phyloP scores from a whole-genome alignment of 2,888 invertebrate species.

The Colostygia pectinataria region DNA sequence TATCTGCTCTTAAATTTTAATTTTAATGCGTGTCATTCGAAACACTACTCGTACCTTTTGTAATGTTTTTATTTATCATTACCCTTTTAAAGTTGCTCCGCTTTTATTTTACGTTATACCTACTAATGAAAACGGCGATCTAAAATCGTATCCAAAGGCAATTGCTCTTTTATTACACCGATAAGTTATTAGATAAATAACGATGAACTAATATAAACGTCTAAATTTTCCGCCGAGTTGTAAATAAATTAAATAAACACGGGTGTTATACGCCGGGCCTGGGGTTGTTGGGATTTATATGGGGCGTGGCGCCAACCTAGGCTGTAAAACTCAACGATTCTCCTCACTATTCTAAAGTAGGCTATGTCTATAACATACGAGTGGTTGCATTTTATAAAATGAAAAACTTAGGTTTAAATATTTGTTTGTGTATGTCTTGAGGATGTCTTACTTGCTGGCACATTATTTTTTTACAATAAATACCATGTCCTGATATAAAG shows the following conservation, averaged over 20 bases:
- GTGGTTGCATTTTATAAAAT: slow-evolving; percentile 82
- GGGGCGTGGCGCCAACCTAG: slow-evolving; percentile 58
- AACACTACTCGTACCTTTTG: slow-evolving; percentile 44
- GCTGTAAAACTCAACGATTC: slow-evolving; percentile 81
- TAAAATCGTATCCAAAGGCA: too few relatives aligned
- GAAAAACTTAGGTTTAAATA: slow-evolving; percentile 70
- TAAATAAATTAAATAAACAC: slow-evolving; percentile 25
- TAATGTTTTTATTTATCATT: slow-evolving; percentile 39
- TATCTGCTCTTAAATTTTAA: slow-evolving; percentile 45
- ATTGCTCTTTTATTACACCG: slow-evolving; percentile 54
- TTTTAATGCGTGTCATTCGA: slow-evolving; percentile 55
- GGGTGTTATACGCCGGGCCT: slow-evolving; percentile 47
- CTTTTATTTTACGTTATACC: slow-evolving; percentile 55
- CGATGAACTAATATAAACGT: slow-evolving; percentile 37
- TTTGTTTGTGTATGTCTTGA: slow-evolving; percentile 80
- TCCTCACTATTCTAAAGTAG: slow-evolving; percentile 70
- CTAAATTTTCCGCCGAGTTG: slow-evolving; percentile 31
- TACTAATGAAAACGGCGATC: slow-evolving; percentile 60
- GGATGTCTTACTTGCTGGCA: slow-evolving; percentile 80
- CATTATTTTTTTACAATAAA: slow-evolving; percentile 84
- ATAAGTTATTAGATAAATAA: slow-evolving; percentile 41
- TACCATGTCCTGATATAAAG: slow-evolving; percentile 75
- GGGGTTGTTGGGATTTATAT: slow-evolving; percentile 57
- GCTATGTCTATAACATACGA: slow-evolving; percentile 77
- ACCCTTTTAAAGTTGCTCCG: slow-evolving; percentile 48